Conservation (phyloP, 2,113 vertebrate species). For the Caranx ignobilis region DNA sequence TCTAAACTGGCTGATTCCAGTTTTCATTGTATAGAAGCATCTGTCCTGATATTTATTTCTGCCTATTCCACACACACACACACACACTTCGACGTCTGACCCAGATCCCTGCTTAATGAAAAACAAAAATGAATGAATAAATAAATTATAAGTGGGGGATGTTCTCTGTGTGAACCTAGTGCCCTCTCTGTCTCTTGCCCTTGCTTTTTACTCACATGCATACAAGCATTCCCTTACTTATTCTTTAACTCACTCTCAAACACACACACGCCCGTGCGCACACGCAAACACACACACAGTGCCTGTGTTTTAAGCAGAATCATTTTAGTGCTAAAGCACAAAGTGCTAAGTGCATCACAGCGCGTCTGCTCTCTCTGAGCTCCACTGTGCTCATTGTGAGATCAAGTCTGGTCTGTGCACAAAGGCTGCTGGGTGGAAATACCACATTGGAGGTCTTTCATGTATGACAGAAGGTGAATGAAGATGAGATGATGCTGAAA, state of each 20-base stretch:
- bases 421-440: slow-evolving; percentile 15
- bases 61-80: background rate
- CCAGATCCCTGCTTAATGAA: slow-evolving; percentile 41
- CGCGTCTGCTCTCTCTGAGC: slow-evolving; percentile 34
- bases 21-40: slow-evolving; percentile 5
- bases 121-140: slow-evolving; percentile 42
- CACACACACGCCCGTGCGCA: background rate
- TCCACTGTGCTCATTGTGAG: slow-evolving; percentile 2
- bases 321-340: slow-evolving; percentile 26
- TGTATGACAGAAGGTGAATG: background rate
- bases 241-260: slow-evolving; percentile 8
- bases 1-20: slow-evolving; percentile 1
- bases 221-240: background rate
- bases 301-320: slow-evolving; percentile 8
- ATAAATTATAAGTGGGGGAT: slow-evolving; percentile 44
- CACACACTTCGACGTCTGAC: slow-evolving; percentile 14
- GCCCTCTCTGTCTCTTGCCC: background rate
- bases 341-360: slow-evolving; percentile 35
- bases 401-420: slow-evolving; percentile 2
- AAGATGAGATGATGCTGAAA: slow-evolving; percentile 3
- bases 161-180: slow-evolving; percentile 25
- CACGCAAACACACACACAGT: slow-evolving; percentile 14
- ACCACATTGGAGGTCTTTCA: background rate
- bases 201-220: background rate
- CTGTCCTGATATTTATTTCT: background rate